Base-by-base conservation (phyloP, 2,888 invertebrate genomes). In the Hipparchia semele region DNA sequence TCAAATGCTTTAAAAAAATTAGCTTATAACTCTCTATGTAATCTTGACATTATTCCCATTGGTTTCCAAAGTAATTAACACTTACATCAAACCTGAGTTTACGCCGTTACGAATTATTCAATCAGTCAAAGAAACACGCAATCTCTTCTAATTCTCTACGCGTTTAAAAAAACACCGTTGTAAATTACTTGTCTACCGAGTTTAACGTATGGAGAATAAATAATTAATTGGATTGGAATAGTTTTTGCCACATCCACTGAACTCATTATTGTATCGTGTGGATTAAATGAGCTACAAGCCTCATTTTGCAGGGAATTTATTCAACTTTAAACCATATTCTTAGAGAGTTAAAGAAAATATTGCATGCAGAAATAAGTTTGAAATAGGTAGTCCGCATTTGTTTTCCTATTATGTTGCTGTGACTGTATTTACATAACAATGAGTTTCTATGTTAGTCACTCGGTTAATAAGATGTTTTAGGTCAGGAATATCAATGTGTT, bases 181-280 rank as follows among this genome's bases (percentile, higher is more conserved):
- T 78, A 70, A 81, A 79, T 80, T 76, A 79, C 78, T 79, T 77
- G 75, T 79, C 78, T 79, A 76, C 72, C 70, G 76, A 70, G 51
- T 70, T 70, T 73, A 61, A 72, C 70, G 72, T 73, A 71, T 78
- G 76, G 71, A 76, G 77, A 73, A 64, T 70, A 74, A 73, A 64
- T 71, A 74, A 77, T 78, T 71, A 77, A 70, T 78, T 77, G 69
- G 64, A 73, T 73, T 66, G 68, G 67, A 75, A 68, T 76, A 73
- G 73, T 75, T 72, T 76, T 76, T 72, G 60, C 68, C 65, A 61
- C 65, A 61, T 70, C 73, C 69, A 51, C 60, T 71, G 71, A 73
- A 62, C 71, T 74, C 59, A 68, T 74, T 73, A 75, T 56, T 58
- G 71, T 59, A 58, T 75, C 58, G 70, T 68, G 59, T 72, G 75